Percentiles rank a stretch among this genome's conserved stretches.
phyloP scores from a whole-genome alignment of 2,888 invertebrate genomes.

The Galeopsomyia nigrocyanea region DNA sequence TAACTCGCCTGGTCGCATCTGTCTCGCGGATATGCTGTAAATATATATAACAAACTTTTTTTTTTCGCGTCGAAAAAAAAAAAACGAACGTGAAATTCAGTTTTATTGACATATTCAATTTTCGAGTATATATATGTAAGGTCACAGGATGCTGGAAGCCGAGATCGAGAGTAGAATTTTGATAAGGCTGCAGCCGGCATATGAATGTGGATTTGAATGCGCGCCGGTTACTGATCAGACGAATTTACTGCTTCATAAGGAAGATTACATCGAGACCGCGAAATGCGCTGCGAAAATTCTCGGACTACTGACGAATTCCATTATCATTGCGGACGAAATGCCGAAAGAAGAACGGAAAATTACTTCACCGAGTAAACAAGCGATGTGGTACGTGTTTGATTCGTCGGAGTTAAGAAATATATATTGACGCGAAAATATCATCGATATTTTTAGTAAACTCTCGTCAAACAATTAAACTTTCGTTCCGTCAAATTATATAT shows the following conservation, averaged over 20 bases:
- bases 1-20: slow-evolving; percentile 57
- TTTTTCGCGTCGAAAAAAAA: too few relatives aligned
- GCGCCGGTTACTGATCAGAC: slow-evolving; percentile 46
- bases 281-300: slow-evolving; percentile 53
- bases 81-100: too few relatives aligned
- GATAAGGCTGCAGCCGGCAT: slow-evolving; percentile 61
- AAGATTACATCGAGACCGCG: slow-evolving; percentile 49
- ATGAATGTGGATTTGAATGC: slow-evolving; percentile 53
- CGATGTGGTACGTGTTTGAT: slow-evolving; percentile 55
- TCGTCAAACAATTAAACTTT: too few relatives aligned
- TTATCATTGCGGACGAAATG: slow-evolving; percentile 44
- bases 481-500: too few relatives aligned
- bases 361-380: slow-evolving; percentile 43
- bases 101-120: too few relatives aligned
- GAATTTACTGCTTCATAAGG: slow-evolving; percentile 36
- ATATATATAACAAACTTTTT: slow-evolving; percentile 42
- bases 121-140: slow-evolving; percentile 55
- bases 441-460: too few relatives aligned
- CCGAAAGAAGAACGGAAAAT: slow-evolving; percentile 26
- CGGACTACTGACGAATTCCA: slow-evolving; percentile 54
- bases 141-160: slow-evolving; percentile 61
- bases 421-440: too few relatives aligned
- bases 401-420: too few relatives aligned
- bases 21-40: slow-evolving; percentile 61
- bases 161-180: slow-evolving; percentile 63